These are phyloP conservation scores for Psittacula cyanocephala DNA, from an alignment of 2,113 vertebrate genomes.

Conservation along the genomic window DNA sequence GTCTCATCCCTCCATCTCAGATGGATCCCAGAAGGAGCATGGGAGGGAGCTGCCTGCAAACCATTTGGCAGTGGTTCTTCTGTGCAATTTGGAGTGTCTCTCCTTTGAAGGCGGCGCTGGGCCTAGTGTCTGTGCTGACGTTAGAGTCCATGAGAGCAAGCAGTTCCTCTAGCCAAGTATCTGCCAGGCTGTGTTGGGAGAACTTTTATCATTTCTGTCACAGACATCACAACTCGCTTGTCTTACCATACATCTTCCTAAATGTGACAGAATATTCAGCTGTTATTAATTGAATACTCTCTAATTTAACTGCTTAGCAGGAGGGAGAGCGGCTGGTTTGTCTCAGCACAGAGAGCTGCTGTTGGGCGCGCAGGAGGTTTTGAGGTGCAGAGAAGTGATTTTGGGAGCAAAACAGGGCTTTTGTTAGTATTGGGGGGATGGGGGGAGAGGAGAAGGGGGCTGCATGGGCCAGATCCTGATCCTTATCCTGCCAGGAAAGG, in stretches of 20 bases:
- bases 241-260: conserved; percentile 95
- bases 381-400: not conserved
- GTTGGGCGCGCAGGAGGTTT: not conserved
- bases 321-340: conserved; percentile 74
- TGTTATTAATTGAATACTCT: conserved; percentile 94
- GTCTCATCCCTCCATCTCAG: not conserved
- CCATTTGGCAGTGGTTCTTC: conserved; percentile 52
- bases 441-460: not conserved
- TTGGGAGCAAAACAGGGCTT: not conserved
- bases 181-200: conserved; percentile 89
- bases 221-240: conserved; percentile 92
- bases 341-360: conserved; percentile 68
- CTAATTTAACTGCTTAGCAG: conserved; percentile 83
- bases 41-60: conserved; percentile 41
- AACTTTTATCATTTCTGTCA: conserved; percentile 95
- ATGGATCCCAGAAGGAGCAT: conserved; percentile 12
- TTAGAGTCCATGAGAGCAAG: conserved; percentile 74
- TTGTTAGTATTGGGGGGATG: not conserved
- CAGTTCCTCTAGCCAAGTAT: conserved; percentile 73
- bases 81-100: conserved; percentile 38
- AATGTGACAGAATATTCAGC: conserved; percentile 90
- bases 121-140: conserved; percentile 82
- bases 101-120: conserved; percentile 58
- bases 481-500: not conserved
- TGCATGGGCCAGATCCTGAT: not conserved